Base-by-base conservation (phyloP, 2,113 vertebrate species). In the Ochotona curzoniae region DNA sequence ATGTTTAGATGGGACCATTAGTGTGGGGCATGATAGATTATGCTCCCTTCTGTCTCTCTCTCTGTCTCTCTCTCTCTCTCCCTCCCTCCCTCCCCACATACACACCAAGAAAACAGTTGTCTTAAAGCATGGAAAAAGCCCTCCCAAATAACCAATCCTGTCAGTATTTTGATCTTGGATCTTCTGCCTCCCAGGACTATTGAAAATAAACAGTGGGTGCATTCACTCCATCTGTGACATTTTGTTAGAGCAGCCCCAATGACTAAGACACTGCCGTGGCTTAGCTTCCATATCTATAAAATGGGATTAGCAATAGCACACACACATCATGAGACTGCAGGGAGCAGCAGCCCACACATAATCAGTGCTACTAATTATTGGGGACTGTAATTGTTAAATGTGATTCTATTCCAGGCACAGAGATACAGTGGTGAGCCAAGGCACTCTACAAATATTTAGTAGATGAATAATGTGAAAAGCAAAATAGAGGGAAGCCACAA, bases 361-460 rank as follows among this genome's bases (percentile, higher is more conserved):
- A 86, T 90, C 71, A 93, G 25, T 71, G 13, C 26, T 76, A 61
- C 60, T 92, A 64, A 92, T 86, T 88, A 75, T 44, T 93, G 28
- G 78, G 20, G 94, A 63, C 30, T 32, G 28, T 87, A 38, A 61
- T 47, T 57, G 14, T 87, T 70, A 79, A 94, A 63, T 81, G 57
- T 67, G 28, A 73, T 80, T 88, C 70, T 67, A 14, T n/a, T 21
- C 11, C 51, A 75, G 71, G 71, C 47, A 54, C 76, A 92, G 79
- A 85, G 51, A 88, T 73, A n/a, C 28, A 79, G 7, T 88, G 75
- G 21, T 76, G 23, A 93, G 83, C 70, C 93, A 85, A 90, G 13
- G 57, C 47, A 85, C 60, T 90, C 63, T 60, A n/a, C 67, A 94
- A 87, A 88, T 95, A 96, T 61, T 96, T 79, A 86, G 90, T 61